Evolutionary conservation across 2,113 vertebrate genomes (phyloP).

Genomic region (Pterophyllum scalare): DNA sequence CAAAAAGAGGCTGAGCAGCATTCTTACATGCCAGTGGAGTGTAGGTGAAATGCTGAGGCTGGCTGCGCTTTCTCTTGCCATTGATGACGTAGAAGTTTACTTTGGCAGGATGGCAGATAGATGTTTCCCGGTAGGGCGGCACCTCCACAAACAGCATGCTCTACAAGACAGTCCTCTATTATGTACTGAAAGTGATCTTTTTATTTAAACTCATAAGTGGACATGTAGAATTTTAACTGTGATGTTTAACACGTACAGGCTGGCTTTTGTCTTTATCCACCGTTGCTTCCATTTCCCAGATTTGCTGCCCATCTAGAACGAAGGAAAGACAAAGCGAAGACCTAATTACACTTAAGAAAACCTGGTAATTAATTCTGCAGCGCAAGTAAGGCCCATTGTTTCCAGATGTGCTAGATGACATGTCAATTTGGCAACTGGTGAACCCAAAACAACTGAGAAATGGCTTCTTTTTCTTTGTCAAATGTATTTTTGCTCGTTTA

Average conservation of each 20-base stretch:
- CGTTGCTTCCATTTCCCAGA: constrained; percentile 97
- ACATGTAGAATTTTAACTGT: neutral
- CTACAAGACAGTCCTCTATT: constrained; percentile 70
- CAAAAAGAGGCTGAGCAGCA: neutral
- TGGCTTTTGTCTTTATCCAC: constrained; percentile 99
- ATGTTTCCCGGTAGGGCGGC: constrained; percentile 90
- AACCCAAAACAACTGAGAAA: neutral
- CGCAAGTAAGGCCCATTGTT: neutral
- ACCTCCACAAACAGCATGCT: constrained; percentile 97
- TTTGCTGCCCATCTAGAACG: constrained; percentile 92
- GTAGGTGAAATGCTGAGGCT: constrained; percentile 94
- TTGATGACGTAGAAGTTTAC: constrained; percentile 98
- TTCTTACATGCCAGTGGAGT: constrained; percentile 88
- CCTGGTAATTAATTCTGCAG: neutral
- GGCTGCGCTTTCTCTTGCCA: constrained; percentile 96
- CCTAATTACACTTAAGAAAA: neutral
- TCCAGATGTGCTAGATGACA: neutral
- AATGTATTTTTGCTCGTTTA: neutral
- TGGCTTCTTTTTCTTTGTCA: neutral
- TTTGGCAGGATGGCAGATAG: constrained; percentile 86
- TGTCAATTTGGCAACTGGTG: neutral
- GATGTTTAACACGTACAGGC: constrained; percentile 84
- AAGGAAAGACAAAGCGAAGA: constrained; percentile 15
- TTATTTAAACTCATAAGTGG: neutral
- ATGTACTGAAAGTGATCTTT: neutral